Percentiles rank a stretch among this genome's conserved stretches.
Conservation (phyloP, 2,888 invertebrate species). For the Diplolepis rosae region DNA sequence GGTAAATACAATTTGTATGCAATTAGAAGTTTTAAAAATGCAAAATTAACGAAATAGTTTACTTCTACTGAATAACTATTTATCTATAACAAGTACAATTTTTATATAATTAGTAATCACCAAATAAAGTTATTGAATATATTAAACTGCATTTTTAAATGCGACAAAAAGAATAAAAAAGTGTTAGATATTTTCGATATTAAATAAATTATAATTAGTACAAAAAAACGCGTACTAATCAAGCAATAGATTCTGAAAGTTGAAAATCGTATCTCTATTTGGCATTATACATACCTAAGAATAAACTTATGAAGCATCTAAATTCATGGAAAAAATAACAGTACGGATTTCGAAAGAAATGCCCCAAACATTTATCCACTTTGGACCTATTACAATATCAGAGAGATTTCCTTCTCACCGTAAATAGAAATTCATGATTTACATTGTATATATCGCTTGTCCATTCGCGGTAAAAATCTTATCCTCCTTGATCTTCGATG, state of each 20-base stretch:
- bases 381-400: neutral
- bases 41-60: no score
- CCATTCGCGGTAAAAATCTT: slow-evolving; percentile 4
- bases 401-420: neutral
- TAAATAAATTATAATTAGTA: neutral
- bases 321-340: neutral
- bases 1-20: no score
- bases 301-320: neutral
- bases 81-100: neutral
- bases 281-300: neutral
- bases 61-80: neutral
- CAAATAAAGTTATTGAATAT: neutral
- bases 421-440: neutral
- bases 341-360: neutral
- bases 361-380: neutral
- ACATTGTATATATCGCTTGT: neutral
- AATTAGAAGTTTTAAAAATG: neutral
- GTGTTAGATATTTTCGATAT: neutral
- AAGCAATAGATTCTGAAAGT: neutral
- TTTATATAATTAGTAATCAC: neutral
- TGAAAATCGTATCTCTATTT: neutral
- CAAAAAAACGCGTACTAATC: neutral
- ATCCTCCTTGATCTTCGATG: neutral
- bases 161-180: neutral
- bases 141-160: neutral